Conservation (phyloP, 2,113 vertebrate genomes). For the Indicator maculatus region DNA sequence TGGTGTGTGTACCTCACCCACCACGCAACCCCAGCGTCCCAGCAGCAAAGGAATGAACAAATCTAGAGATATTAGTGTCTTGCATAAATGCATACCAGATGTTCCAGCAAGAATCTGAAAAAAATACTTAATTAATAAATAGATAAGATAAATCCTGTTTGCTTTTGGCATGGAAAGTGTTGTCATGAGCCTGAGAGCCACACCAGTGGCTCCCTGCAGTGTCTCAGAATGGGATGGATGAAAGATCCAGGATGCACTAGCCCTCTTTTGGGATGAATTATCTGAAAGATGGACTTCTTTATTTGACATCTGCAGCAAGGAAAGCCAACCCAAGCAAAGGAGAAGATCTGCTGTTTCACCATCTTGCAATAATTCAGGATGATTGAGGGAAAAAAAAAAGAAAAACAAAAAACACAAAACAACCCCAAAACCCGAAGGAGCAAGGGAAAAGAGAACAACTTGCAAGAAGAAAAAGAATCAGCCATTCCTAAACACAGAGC, state of each 20-base stretch:
- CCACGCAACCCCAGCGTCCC: fast-evolving
- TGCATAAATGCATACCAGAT: conserved; percentile 59
- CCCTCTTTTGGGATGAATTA: conserved; percentile 1
- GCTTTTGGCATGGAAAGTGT: conserved; percentile 14
- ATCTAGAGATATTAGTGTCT: background rate
- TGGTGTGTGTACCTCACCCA: background rate
- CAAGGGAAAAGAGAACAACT: conserved; percentile 19
- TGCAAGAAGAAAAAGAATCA: conserved; percentile 43
- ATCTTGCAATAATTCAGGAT: conserved; percentile 73
- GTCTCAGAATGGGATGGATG: background rate
- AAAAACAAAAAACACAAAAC: background rate
- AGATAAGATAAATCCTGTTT: background rate
- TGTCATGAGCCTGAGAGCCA: background rate
- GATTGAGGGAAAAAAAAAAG: background rate
- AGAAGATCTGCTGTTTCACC: conserved; percentile 53
- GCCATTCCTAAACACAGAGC: conserved; percentile 20
- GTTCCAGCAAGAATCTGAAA: background rate
- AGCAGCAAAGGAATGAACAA: background rate
- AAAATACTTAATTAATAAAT: background rate
- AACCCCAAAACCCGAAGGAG: conserved; percentile 52
- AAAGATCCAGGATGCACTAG: conserved; percentile 14
- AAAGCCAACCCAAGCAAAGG: conserved; percentile 31
- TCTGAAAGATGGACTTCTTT: conserved; percentile 28
- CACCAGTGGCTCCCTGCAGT: background rate
- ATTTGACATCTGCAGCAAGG: conserved; percentile 64